These are phyloP conservation scores for Myotis pilosus DNA, from an alignment of 2,797 vertebrate genomes.

Conservation along the genomic window DNA sequence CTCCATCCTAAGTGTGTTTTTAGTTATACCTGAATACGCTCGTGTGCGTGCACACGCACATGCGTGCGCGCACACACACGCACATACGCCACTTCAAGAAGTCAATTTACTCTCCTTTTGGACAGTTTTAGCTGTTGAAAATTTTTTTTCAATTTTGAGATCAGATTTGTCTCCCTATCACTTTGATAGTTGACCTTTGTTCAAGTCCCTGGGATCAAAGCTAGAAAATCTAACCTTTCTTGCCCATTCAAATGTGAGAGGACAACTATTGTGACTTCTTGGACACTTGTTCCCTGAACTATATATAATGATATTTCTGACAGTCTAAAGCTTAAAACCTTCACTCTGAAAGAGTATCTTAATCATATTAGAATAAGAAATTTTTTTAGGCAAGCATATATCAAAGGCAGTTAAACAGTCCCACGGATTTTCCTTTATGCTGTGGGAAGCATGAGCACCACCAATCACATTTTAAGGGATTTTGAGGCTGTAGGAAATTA, in stretches of 20 bases:
- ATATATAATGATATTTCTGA: background rate
- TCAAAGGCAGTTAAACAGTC: background rate
- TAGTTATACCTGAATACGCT: background rate
- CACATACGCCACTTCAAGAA: background rate
- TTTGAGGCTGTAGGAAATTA: background rate
- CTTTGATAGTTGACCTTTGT: background rate
- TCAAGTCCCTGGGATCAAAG: background rate
- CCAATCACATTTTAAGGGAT: background rate
- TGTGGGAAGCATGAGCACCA: background rate
- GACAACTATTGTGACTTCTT: background rate
- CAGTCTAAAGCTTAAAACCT: background rate
- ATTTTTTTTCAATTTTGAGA: background rate
- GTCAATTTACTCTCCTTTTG: background rate
- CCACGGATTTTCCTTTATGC: background rate
- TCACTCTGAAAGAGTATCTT: background rate
- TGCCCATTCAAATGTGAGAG: background rate
- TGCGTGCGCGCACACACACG: background rate
- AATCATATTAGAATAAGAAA: background rate
- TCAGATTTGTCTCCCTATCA: background rate
- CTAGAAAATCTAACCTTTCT: slow-evolving; percentile 16
- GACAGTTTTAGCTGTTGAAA: background rate
- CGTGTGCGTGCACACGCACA: too few relatives aligned
- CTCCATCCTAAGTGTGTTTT: background rate
- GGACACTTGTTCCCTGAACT: background rate
- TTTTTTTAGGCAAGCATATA: background rate